These are phyloP conservation scores for Ibycter americanus DNA, from an alignment of 2,797 vertebrate species.

Conservation along the genomic window DNA sequence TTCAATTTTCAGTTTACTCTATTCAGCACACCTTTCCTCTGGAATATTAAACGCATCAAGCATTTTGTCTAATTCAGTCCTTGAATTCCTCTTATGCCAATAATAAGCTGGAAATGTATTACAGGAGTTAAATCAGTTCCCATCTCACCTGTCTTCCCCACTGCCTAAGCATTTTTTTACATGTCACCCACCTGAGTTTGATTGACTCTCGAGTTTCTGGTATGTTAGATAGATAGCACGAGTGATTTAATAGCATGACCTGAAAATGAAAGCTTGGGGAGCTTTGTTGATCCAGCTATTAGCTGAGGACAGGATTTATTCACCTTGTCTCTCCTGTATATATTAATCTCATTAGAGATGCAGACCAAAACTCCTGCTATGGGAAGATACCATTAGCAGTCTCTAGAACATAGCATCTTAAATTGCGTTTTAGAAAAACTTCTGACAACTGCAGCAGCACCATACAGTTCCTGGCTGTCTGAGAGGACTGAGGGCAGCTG, in stretches of 20 bases:
- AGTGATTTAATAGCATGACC: background rate
- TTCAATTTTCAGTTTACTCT: background rate
- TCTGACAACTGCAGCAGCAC: background rate
- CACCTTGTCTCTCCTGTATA: background rate
- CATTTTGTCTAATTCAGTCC: background rate
- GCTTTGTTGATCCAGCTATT: background rate
- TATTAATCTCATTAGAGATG: background rate
- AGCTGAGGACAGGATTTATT: background rate
- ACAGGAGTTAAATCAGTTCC: background rate
- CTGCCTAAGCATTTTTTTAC: background rate
- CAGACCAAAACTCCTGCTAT: background rate
- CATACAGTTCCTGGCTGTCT: fast-evolving
- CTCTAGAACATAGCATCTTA: background rate
- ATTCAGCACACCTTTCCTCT: background rate
- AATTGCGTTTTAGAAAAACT: background rate
- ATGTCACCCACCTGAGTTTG: background rate
- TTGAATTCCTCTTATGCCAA: background rate
- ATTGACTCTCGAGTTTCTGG: background rate
- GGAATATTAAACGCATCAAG: background rate
- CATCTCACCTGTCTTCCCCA: background rate
- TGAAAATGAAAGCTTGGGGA: background rate
- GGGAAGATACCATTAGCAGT: background rate
- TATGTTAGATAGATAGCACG: background rate
- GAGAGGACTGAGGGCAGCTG: fast-evolving
- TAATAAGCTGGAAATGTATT: background rate